Percentiles rank a stretch among this genome's conserved stretches.
Conservation (phyloP, 2,113 vertebrate genomes). For the Jacana jacana region DNA sequence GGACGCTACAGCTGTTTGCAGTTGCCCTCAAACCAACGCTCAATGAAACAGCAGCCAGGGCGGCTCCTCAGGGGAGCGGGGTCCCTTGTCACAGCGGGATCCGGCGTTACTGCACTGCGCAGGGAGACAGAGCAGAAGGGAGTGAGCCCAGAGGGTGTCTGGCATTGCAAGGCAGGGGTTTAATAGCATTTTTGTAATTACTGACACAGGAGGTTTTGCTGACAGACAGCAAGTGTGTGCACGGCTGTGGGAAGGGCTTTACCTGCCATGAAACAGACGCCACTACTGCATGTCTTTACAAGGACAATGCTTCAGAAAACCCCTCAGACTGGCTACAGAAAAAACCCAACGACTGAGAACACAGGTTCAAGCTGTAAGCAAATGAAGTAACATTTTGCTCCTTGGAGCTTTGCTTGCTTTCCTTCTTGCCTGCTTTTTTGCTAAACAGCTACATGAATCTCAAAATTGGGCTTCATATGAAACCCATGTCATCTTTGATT, state of each 20-base stretch:
- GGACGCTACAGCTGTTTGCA: background rate
- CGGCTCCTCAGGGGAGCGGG: background rate
- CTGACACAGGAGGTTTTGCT: conserved; percentile 51
- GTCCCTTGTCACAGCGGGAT: background rate
- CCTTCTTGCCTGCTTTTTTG: background rate
- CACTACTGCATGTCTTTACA: conserved; percentile 55
- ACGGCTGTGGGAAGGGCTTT: conserved; percentile 42
- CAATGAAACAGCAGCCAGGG: background rate
- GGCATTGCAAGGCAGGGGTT: conserved; percentile 46
- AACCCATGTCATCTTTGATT: background rate
- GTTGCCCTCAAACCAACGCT: background rate
- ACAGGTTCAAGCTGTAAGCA: background rate
- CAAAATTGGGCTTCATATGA: background rate
- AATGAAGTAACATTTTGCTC: background rate
- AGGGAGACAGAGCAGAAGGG: background rate
- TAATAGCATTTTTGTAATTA: conserved; percentile 67
- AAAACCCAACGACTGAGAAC: background rate
- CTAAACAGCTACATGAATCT: background rate
- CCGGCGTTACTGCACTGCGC: background rate
- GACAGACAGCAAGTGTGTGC: conserved; percentile 57
- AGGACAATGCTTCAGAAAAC: conserved; percentile 1
- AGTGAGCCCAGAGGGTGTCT: conserved; percentile 36
- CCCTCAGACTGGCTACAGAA: background rate
- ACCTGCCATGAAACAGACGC: conserved; percentile 36
- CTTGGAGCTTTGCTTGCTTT: background rate